Evolutionary conservation across 2,797 vertebrate genomes (phyloP).

Genomic region (Gephyroberyx darwinii): DNA sequence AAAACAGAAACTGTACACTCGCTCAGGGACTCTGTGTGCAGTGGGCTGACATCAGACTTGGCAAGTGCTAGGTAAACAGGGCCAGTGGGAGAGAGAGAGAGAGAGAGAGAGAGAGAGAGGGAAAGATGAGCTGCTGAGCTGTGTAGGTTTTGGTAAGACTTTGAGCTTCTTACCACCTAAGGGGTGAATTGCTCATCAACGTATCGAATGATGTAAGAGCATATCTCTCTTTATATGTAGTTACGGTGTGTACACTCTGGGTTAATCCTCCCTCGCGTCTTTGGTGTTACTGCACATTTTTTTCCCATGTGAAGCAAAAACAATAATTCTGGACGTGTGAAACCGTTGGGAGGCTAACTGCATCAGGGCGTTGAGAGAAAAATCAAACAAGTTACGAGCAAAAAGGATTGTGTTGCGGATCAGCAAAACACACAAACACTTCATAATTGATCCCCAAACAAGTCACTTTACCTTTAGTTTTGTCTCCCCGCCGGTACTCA

Average conservation of each 20-base stretch:
- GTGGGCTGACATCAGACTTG: slow-evolving; percentile 80
- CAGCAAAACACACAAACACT: slow-evolving; percentile 38
- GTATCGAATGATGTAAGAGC: slow-evolving; percentile 48
- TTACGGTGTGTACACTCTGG: not conserved
- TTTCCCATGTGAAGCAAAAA: slow-evolving; percentile 9
- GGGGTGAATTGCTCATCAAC: slow-evolving; percentile 50
- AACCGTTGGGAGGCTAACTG: not conserved
- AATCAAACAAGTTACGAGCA: not conserved
- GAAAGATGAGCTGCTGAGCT: slow-evolving; percentile 66
- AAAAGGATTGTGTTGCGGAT: slow-evolving; percentile 20
- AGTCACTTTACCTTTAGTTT: slow-evolving; percentile 60
- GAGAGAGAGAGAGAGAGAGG: slow-evolving; percentile 28
- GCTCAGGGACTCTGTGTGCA: slow-evolving; percentile 66
- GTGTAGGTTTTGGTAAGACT: slow-evolving; percentile 54
- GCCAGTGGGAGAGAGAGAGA: slow-evolving; percentile 48
- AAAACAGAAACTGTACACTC: slow-evolving; percentile 85
- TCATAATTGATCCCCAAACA: slow-evolving; percentile 42
- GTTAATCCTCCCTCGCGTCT: slow-evolving; percentile 9
- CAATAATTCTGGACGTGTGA: not conserved
- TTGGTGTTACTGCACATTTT: slow-evolving; percentile 4
- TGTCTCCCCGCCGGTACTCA: slow-evolving; percentile 50
- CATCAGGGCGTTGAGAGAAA: not conserved
- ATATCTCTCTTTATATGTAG: slow-evolving; percentile 34
- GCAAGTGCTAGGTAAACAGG: slow-evolving; percentile 67
- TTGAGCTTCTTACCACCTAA: slow-evolving; percentile 65